Percentiles rank a stretch among this genome's conserved stretches.
Conservation (phyloP, 2,113 vertebrate species). For the Bolborhynchus lineola region DNA sequence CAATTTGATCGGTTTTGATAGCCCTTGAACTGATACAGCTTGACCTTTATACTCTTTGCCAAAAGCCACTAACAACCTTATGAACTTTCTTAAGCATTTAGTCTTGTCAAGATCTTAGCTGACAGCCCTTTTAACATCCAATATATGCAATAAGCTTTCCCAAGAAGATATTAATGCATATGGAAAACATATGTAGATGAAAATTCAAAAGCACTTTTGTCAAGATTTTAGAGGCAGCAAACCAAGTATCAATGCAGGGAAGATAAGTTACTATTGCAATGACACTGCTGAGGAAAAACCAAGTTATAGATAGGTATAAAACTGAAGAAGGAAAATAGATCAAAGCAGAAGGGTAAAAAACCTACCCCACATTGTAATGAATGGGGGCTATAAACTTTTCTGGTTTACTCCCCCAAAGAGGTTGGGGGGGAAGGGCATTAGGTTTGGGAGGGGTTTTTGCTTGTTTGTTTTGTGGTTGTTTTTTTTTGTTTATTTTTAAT, state of each 20-base stretch:
- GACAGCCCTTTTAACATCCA: constrained; percentile 48
- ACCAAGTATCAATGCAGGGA: neutral
- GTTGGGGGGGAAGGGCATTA: neutral
- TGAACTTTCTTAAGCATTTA: constrained; percentile 65
- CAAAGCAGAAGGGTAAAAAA: neutral
- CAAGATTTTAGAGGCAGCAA: neutral
- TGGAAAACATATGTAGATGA: constrained; percentile 27
- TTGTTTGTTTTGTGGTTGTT: accelerated
- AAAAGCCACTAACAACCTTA: constrained; percentile 67
- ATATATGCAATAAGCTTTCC: constrained; percentile 14
- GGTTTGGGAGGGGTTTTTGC: neutral
- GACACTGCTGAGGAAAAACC: neutral
- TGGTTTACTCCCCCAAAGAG: neutral
- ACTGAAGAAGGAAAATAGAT: neutral
- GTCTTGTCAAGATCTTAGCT: constrained; percentile 49
- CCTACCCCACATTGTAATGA: neutral
- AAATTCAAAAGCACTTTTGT: constrained; percentile 23
- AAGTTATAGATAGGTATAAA: neutral
- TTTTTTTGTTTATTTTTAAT: neutral
- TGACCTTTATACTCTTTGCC: constrained; percentile 70
- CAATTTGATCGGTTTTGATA: constrained; percentile 66
- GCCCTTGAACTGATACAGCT: constrained; percentile 66
- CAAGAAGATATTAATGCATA: neutral
- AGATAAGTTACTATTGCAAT: neutral
- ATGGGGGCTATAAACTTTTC: neutral